These are phyloP conservation scores for Thamnophis sirtalis DNA, from an alignment of 2,113 vertebrate species.

Conservation along the genomic window DNA sequence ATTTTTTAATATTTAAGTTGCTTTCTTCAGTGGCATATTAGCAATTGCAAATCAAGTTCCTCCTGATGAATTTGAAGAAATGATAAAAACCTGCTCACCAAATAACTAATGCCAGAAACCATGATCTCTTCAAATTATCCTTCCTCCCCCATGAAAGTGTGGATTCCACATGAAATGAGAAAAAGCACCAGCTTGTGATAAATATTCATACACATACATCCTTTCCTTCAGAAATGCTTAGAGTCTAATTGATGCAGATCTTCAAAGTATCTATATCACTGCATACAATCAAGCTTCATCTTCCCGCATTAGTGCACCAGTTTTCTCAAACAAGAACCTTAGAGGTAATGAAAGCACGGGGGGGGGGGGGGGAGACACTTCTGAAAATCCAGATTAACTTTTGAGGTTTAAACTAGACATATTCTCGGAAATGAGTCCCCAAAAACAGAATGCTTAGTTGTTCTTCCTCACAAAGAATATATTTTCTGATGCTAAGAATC, in stretches of 20 bases:
- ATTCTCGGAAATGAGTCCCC: neutral
- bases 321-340: neutral
- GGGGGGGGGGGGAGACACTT: neutral
- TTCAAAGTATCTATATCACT: neutral
- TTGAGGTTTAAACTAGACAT: neutral
- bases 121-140: neutral
- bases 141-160: neutral
- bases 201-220: neutral
- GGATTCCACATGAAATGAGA: neutral
- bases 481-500: neutral
- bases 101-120: neutral
- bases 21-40: neutral
- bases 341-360: neutral
- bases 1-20: neutral
- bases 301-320: neutral
- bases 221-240: neutral
- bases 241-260: neutral
- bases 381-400: neutral
- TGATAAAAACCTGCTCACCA: neutral
- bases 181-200: neutral
- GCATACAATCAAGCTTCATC: neutral
- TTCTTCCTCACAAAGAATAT: neutral
- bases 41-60: neutral
- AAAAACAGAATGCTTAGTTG: neutral
- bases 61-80: neutral